Base-by-base conservation (phyloP, 2,797 vertebrate species). In the Enteromius mattozi region DNA sequence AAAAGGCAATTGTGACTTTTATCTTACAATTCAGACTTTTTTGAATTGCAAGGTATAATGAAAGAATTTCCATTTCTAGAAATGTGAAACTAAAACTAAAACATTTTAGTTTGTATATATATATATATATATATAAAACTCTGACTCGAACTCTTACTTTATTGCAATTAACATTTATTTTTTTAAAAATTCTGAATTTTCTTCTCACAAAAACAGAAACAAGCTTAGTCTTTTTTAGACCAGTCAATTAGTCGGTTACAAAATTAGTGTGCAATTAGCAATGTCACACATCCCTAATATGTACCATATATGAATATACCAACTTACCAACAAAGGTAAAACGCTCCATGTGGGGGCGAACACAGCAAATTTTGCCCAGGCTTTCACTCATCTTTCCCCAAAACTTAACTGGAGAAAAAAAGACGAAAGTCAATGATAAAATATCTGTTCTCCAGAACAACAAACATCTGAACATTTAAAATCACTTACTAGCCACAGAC, bases 361-460 rank as follows among this genome's bases (percentile, higher is more conserved):
- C 96, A 0, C 98, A 99, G 92, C 98, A 99, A 89, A 99, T 98
- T 87, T 96, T 95, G 84, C 97, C 97, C 86, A 99, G 86, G 88
- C 95, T 97, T 91, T 99, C 98, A 12, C 97, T 97, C 89, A 99
- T 92, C 89, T 99, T 99, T 79, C 97, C 97, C 94, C 97, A 94
- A 86, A 99, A 93, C 90, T 98, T 98, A 91, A 97, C 98, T 99
- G 84, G 4, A 76, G 45, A 40, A 40, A 82, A 80, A 61, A 12
- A 86, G 3, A 33, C 24, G 78, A 45, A 9, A 79, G 8, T 56
- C 21, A 24, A 4, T 56, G 4, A 17, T 77, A 3, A 61, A 54
- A 72, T 33, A 35, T 12, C 19, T 63, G 42, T 63, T 30, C 35
- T 66, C 4, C 72, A 51, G 21, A 82, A 54, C 59, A 61, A 54